phyloP scores from a whole-genome alignment of 2,888 invertebrate species.

The Polyommatus icarus region DNA sequence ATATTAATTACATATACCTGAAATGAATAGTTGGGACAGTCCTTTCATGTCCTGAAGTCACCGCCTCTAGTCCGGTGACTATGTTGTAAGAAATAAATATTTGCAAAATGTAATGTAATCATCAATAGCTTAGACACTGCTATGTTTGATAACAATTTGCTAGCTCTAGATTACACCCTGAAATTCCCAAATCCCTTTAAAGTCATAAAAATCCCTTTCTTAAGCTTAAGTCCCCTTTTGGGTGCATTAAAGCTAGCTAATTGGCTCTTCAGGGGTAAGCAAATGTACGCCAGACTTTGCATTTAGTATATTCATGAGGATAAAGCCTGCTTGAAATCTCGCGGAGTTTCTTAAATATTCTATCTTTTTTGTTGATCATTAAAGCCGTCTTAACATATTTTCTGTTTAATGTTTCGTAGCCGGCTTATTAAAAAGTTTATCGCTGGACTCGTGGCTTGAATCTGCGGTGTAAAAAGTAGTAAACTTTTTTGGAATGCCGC shows the following conservation, averaged over 20 bases:
- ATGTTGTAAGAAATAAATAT: too few species aligned
- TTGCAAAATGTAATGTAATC: too few species aligned
- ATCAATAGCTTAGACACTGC: neutral
- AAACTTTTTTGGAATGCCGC: neutral
- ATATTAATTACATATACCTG: too few species aligned
- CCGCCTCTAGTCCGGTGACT: too few species aligned
- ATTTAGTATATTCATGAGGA: conserved; percentile 42
- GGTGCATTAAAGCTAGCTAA: conserved; percentile 37
- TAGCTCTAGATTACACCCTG: neutral
- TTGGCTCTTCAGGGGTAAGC: conserved; percentile 39
- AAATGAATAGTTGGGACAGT: too few species aligned
- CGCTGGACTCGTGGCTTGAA: neutral
- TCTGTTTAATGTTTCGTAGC: conserved; percentile 11
- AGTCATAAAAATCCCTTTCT: conserved; percentile 20
- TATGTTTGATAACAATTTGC: neutral
- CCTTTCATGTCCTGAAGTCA: too few species aligned
- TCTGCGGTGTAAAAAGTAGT: neutral
- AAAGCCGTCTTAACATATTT: conserved; percentile 19
- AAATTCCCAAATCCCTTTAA: conserved; percentile 28
- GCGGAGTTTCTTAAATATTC: conserved; percentile 14
- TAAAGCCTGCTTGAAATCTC: conserved; percentile 32
- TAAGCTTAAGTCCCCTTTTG: conserved; percentile 25
- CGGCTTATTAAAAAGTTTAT: neutral
- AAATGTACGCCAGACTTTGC: conserved; percentile 41
- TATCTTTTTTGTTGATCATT: conserved; percentile 13